Percentiles rank a stretch among this genome's conserved stretches.
Conservation (phyloP, 2,113 vertebrate genomes). For the Chloroceryle aenea region DNA sequence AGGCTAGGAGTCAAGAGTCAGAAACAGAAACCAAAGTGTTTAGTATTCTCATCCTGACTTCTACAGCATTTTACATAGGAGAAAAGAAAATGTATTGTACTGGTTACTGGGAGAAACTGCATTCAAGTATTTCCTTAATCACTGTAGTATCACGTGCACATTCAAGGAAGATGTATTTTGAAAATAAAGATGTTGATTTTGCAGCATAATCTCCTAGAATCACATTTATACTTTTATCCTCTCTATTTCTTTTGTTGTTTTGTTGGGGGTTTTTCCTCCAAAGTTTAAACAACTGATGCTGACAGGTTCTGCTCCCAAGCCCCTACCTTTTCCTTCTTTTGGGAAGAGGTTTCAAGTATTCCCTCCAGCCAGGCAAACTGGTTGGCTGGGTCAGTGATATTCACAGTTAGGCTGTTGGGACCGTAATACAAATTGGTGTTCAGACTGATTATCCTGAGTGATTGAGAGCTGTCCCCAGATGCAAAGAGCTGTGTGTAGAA, state of each 20-base stretch:
- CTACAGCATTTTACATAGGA: background rate
- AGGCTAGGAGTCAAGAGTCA: background rate
- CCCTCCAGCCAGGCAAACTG: constrained; percentile 85
- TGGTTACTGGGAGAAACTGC: background rate
- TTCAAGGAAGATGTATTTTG: background rate
- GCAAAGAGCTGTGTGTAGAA: constrained; percentile 91
- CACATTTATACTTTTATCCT: background rate
- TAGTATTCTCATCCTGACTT: background rate
- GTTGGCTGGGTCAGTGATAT: constrained; percentile 87
- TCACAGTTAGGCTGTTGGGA: constrained; percentile 82
- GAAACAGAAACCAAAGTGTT: background rate
- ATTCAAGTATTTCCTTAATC: background rate
- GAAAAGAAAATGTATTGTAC: background rate
- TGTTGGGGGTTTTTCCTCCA: background rate
- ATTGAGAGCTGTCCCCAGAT: constrained; percentile 33
- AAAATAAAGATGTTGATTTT: background rate
- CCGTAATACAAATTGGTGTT: constrained; percentile 96
- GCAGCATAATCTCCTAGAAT: background rate
- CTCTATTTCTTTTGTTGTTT: background rate
- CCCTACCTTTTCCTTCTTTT: constrained; percentile 82
- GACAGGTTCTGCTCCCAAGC: background rate
- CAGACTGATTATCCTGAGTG: constrained; percentile 88
- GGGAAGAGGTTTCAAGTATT: constrained; percentile 74
- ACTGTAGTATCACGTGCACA: background rate
- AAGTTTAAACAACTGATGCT: background rate